Evolutionary conservation across 2,797 vertebrate species (phyloP).

Genomic region (Allobates femoralis): DNA sequence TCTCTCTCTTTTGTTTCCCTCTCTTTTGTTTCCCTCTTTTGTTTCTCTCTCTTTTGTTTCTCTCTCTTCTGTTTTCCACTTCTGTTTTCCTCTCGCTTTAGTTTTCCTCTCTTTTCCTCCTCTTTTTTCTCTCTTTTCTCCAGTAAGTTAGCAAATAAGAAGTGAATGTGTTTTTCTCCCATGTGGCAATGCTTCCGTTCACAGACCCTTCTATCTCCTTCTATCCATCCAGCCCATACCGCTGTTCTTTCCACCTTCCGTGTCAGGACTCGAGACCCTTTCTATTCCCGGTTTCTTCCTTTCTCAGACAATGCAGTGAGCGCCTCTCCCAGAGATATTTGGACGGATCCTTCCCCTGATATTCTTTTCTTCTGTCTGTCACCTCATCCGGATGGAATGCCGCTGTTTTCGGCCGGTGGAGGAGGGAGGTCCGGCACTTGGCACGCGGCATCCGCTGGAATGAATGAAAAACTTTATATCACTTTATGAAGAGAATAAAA

Average conservation of each 20-base stretch:
- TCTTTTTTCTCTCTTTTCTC: no score
- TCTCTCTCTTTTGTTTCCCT: no score
- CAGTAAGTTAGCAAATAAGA: no score
- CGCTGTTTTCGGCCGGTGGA: neutral
- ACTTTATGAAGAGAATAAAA: conserved; percentile 64
- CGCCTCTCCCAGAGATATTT: neutral
- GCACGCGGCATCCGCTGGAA: conserved; percentile 64
- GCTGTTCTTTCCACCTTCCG: neutral
- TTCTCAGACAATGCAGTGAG: neutral
- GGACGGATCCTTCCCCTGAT: neutral
- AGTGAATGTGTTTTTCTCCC: no score
- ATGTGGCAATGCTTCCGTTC: no score
- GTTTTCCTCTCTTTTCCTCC: no score
- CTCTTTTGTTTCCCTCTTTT: no score
- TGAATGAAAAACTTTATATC: conserved; percentile 70
- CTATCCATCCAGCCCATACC: neutral
- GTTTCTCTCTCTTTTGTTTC: no score
- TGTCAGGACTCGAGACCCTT: neutral
- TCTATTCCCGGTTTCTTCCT: neutral
- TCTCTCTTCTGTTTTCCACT: no score
- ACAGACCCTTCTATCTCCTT: no score
- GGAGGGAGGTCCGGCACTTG: conserved; percentile 11
- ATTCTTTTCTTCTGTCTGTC: conserved; percentile 67
- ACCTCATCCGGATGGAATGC: conserved; percentile 68
- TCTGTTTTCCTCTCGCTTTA: no score